Base-by-base conservation (phyloP, 2,113 vertebrate species). In the Phocoena phocoena region DNA sequence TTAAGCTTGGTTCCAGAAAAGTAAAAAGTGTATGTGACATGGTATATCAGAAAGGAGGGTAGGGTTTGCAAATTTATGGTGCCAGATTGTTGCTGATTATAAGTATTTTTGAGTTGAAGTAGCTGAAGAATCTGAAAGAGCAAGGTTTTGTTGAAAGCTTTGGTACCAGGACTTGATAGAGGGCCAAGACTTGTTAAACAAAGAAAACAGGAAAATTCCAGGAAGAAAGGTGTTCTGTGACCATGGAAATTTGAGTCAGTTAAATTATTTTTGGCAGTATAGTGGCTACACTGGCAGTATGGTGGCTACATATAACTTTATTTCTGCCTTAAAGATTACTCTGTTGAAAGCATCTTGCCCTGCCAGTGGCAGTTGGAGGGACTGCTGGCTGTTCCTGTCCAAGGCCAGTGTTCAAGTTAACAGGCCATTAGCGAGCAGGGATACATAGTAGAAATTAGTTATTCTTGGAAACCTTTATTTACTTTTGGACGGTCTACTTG, bases 171-270 rank as follows among this genome's bases (percentile, higher is more conserved):
- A 8, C 60, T 88, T 89, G 12, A 55, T 58, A 62, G 11, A 26
- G 71, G 62, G 21, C 87, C 53, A 79, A 31, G 25, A 15, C 38
- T 28, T 73, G 18, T 76, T 85, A 77, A 90, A 84, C 82, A 92
- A 86, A 93, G 83, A 63, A 95, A 95, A 70, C 25, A 63, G 36
- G 85, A 76, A 93, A 94, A 76, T 93, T 94, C 90, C 5, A 74
- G 68, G 41, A 83, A 80, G 84, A 85, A 90, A 83, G 63, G 38
- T 93, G 15, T 79, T 93, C 73, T 89, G 36, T 79, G 74, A 47
- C 73, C 55, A 36, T 95, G 83, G 79, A 83, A 93, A 71, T 90
- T 77, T 71, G 68, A 80, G 41, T 89, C 82, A 36, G 63, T 80
- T 68, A 21, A n/a, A 44, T 91, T 90, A 63, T 38, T 94, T 87